phyloP scores from a whole-genome alignment of 2,797 vertebrate genomes.

The Lepus oiostolus region DNA sequence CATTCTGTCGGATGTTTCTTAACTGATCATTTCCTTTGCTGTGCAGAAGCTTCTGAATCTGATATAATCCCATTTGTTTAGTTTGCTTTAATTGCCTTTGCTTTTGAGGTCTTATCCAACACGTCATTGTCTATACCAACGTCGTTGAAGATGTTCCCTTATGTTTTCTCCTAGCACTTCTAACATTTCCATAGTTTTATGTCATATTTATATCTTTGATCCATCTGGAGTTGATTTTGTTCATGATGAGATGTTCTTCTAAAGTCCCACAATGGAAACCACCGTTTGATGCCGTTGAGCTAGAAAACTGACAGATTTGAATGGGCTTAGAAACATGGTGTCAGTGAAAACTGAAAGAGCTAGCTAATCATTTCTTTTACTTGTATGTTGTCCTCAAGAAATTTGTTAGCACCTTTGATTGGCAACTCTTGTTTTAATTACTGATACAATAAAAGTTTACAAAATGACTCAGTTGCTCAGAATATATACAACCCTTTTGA shows the following conservation, averaged over 20 bases:
- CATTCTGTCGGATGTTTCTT: too few relatives aligned
- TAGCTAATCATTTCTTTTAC: not conserved
- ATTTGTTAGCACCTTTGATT: constrained; percentile 30
- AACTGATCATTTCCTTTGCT: too few relatives aligned
- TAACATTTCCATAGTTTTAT: not conserved
- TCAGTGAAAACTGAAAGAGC: not conserved
- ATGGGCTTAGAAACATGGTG: not conserved
- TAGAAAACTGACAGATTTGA: not conserved
- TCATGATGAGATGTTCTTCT: not conserved
- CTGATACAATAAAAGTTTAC: not conserved
- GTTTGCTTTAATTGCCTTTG: too few relatives aligned
- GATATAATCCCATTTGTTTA: too few relatives aligned
- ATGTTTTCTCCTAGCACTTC: too few relatives aligned
- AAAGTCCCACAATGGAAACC: not conserved
- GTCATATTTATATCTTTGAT: too few relatives aligned
- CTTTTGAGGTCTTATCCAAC: too few relatives aligned
- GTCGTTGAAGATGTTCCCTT: too few relatives aligned
- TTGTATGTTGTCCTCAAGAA: not conserved
- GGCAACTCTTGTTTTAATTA: constrained; percentile 19
- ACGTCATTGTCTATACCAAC: too few relatives aligned
- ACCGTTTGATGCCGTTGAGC: not conserved
- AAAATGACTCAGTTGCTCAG: constrained; percentile 10
- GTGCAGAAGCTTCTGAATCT: too few relatives aligned
- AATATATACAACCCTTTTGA: not conserved
- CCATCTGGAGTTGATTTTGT: too few relatives aligned